Base-by-base conservation (phyloP, 92 coral and sea anemone species). In the Porites lobata region DNA sequence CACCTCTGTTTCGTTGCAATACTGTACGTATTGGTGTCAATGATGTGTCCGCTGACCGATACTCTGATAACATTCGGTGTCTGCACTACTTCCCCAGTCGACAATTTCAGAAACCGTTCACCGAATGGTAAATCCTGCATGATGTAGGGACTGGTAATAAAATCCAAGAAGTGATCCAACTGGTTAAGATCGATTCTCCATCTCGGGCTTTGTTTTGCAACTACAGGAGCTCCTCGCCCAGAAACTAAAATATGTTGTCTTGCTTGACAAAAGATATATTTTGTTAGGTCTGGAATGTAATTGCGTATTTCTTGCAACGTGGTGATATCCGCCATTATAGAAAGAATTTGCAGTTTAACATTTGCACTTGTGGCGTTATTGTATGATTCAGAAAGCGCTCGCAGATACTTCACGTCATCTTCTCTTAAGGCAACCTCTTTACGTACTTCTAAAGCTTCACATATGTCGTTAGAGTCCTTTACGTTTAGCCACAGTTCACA, bases 81-180 rank as follows among this genome's bases (percentile, higher is more conserved):
- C 83, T 87, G 81, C 14, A 91, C 20, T 18, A 87, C 56, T 50
- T 82, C 80, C 0, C 88, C 89, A 19, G 75, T 57, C 1, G 92
- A 87, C 19, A 91, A 78, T 50, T 56, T 77, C 53, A 87, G 68
- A 18, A 75, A 21, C 29, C 54, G 47, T 64, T 87, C 84, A 1
- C 94, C 91, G 87, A 90, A 90, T 26, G 93, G 91, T 83, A 90
- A 72, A 74, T 90, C 87, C 58, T 90, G 93, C 15, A 90, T 67
- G 19, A 90, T 75, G 72, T 90, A 64, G 14, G 93, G 84, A 47
- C 90, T 90, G 19, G 93, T 86, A 58, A 90, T 90, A 64, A 78
- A 90, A 65, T 12, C 21, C 58, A 90, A 68, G 58, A 90, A 90
- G 19, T 90, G 90, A 52, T 90, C 93, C 6, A 90, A 90, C 38